phyloP scores from a whole-genome alignment of 2,113 vertebrate genomes.

The Cavia porcellus region DNA sequence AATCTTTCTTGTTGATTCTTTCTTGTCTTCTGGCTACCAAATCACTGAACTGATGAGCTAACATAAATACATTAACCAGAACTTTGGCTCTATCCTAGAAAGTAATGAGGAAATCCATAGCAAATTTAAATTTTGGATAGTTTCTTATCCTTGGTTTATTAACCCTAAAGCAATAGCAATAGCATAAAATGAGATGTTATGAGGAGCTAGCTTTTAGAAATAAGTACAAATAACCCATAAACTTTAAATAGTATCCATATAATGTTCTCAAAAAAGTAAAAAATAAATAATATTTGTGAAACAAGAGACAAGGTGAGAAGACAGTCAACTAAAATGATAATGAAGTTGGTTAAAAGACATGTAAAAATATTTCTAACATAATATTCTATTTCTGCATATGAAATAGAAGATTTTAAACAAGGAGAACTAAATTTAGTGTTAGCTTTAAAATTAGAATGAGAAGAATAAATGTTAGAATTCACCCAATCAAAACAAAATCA shows the following conservation, averaged over 20 bases:
- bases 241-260: neutral
- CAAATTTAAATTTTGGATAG: neutral
- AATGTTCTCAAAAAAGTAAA: neutral
- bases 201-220: constrained; percentile 15
- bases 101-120: neutral
- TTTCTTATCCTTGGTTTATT: neutral
- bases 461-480: neutral
- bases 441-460: constrained; percentile 36
- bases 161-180: neutral
- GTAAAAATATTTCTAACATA: neutral
- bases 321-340: neutral
- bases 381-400: neutral
- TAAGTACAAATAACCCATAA: constrained; percentile 12
- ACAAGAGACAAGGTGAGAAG: neutral
- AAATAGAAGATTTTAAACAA: constrained; percentile 14
- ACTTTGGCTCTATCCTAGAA: neutral
- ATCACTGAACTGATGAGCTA: neutral
- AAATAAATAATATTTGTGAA: neutral
- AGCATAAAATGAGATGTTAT: neutral
- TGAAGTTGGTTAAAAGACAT: neutral
- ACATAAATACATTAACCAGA: neutral
- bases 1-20: neutral
- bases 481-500: neutral
- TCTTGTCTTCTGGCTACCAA: neutral
- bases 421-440: constrained; percentile 1